phyloP scores from a whole-genome alignment of 1,140 invertebrate genomes.

The Drosophila lowei region DNA sequence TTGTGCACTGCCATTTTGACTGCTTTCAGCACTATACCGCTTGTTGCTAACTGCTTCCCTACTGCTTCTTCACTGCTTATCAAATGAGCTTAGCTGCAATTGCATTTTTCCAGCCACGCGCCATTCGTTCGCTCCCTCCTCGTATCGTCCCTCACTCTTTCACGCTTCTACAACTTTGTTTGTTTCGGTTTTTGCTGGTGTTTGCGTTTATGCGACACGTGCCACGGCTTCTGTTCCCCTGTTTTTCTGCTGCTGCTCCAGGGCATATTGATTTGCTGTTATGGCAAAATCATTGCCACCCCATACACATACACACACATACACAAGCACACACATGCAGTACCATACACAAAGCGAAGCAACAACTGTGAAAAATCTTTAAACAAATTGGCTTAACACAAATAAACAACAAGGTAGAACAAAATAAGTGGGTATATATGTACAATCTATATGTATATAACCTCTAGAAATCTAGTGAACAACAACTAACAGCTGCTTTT shows the following conservation, averaged over 20 bases:
- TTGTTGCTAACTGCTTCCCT: not conserved
- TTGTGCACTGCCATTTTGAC: not conserved
- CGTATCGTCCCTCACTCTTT: not conserved
- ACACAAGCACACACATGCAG: not conserved
- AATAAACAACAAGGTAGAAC: constrained; percentile 57
- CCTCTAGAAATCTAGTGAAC: constrained; percentile 37
- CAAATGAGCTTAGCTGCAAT: constrained; percentile 12
- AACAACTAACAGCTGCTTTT: constrained; percentile 45
- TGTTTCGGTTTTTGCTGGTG: constrained; percentile 22
- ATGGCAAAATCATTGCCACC: constrained; percentile 30
- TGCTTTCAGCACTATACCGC: not conserved
- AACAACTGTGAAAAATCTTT: constrained; percentile 49
- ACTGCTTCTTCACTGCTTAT: constrained; percentile 5
- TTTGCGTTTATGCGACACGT: constrained; percentile 59
- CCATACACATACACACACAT: not conserved
- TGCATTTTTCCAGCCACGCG: constrained; percentile 41
- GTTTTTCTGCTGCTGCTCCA: not conserved
- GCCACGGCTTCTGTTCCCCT: constrained; percentile 33
- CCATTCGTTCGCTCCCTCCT: constrained; percentile 11
- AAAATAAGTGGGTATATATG: constrained; percentile 15
- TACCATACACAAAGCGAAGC: not conserved
- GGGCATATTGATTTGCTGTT: constrained; percentile 51
- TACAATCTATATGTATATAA: constrained; percentile 12
- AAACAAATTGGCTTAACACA: constrained; percentile 74
- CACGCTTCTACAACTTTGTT: constrained; percentile 22